These are phyloP conservation scores for Clusia tigrina DNA, from an alignment of 2,888 invertebrate species.

Conservation along the genomic window DNA sequence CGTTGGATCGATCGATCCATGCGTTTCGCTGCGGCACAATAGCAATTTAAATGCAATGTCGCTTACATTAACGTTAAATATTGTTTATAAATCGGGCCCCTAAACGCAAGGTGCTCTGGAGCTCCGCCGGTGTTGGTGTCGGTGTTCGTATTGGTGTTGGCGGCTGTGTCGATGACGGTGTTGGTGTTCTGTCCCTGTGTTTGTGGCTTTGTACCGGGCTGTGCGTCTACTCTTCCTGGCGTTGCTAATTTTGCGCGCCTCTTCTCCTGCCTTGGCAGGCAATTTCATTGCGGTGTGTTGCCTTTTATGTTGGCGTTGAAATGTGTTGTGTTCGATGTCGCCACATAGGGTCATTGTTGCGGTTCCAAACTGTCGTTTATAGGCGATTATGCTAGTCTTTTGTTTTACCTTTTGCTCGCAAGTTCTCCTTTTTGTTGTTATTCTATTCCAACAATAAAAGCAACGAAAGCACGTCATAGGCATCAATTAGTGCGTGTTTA, in stretches of 20 bases:
- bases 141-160: not conserved
- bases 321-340: conserved; percentile 50
- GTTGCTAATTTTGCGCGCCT: too few relatives aligned
- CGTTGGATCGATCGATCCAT: conserved; percentile 1
- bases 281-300: conserved; percentile 8
- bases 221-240: not conserved
- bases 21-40: not conserved
- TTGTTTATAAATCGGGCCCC: conserved; percentile 54
- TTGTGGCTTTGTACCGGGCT: not conserved
- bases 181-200: too few relatives aligned
- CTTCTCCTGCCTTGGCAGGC: not conserved
- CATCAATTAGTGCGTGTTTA: conserved; percentile 57
- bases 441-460: not conserved
- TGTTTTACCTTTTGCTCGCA: conserved; percentile 39
- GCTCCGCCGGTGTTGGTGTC: not conserved
- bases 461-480: conserved; percentile 47
- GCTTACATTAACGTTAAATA: conserved; percentile 44
- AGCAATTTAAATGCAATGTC: conserved; percentile 39
- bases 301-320: conserved; percentile 45
- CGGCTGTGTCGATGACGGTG: conserved; percentile 1
- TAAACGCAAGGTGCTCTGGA: conserved; percentile 26
- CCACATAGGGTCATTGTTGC: conserved; percentile 42
- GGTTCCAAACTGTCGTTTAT: conserved; percentile 53
- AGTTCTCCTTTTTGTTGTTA: conserved; percentile 39
- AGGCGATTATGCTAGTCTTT: conserved; percentile 52